phyloP scores from a whole-genome alignment of 2,113 vertebrate species.

The Anolis sagrei region DNA sequence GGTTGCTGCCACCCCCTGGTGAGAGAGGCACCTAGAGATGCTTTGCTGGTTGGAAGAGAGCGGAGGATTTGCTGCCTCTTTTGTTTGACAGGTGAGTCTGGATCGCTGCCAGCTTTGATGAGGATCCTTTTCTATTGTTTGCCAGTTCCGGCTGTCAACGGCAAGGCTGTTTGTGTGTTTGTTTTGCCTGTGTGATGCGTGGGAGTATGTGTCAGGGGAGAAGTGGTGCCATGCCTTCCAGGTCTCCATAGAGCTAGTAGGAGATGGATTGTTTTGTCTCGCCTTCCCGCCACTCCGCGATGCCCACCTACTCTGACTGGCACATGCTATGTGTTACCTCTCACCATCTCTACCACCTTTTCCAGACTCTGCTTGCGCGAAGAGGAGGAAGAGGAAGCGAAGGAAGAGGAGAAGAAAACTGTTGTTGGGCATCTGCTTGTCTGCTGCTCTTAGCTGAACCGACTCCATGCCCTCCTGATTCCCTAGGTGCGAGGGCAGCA shows the following conservation, averaged over 20 bases:
- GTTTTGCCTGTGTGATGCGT: neutral
- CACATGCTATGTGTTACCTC: neutral
- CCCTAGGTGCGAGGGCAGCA: conserved; percentile 38
- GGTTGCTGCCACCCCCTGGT: neutral
- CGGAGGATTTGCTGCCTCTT: neutral
- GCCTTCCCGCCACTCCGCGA: too few relatives aligned
- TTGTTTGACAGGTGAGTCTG: conserved; percentile 19
- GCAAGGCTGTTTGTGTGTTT: neutral
- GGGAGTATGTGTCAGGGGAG: too few relatives aligned
- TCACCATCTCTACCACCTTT: conserved; percentile 28
- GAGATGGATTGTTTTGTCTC: neutral
- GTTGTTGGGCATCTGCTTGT: neutral
- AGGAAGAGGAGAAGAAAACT: neutral
- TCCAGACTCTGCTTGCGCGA: conserved; percentile 51
- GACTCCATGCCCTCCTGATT: conserved; percentile 32
- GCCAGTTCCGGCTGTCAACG: neutral
- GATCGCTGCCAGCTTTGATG: neutral
- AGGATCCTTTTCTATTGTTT: conserved; percentile 2
- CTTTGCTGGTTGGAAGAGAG: neutral
- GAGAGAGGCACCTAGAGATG: neutral
- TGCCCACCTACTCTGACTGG: neutral
- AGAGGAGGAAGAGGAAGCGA: neutral
- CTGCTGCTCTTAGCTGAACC: conserved; percentile 3
- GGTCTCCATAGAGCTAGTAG: neutral
- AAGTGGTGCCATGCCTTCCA: neutral